These are phyloP conservation scores for Drosophila kurseongensis DNA, from an alignment of 1,140 invertebrate species.

Conservation along the genomic window DNA sequence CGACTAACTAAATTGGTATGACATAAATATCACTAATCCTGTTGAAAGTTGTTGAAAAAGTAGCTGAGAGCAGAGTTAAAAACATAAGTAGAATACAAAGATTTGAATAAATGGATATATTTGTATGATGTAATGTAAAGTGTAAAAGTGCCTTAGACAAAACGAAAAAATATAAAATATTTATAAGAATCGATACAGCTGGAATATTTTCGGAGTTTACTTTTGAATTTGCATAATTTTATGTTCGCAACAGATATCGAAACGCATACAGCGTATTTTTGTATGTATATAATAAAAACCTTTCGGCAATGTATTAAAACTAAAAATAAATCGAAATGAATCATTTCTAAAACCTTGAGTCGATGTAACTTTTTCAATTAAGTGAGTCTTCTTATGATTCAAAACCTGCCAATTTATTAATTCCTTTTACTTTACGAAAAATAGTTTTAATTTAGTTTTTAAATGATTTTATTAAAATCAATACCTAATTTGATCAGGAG, in stretches of 20 bases:
- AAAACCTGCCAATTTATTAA: slow-evolving; percentile 72
- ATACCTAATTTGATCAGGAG: slow-evolving; percentile 19
- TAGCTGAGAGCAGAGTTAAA: slow-evolving; percentile 36
- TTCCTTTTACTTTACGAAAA: slow-evolving; percentile 25
- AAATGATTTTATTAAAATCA: slow-evolving; percentile 5
- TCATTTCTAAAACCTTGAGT: slow-evolving; percentile 29
- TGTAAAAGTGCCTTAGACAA: slow-evolving; percentile 80
- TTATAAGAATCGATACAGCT: slow-evolving; percentile 27
- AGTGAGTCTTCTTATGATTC: slow-evolving; percentile 72
- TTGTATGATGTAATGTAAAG: slow-evolving; percentile 57
- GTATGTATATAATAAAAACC: slow-evolving; percentile 56
- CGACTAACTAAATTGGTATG: slow-evolving; percentile 31
- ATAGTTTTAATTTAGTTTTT: slow-evolving; percentile 5
- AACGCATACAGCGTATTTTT: slow-evolving; percentile 55
- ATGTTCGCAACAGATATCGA: slow-evolving; percentile 1
- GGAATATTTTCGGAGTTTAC: slow-evolving; percentile 19
- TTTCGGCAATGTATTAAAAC: slow-evolving; percentile 32
- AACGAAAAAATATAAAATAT: slow-evolving; percentile 41
- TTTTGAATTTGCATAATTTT: slow-evolving; percentile 30
- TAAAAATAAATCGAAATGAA: slow-evolving; percentile 15
- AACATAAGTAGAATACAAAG: slow-evolving; percentile 39
- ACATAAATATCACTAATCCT: slow-evolving; percentile 48
- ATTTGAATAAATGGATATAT: slow-evolving; percentile 33
- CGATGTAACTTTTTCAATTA: slow-evolving; percentile 58
- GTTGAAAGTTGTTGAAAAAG: slow-evolving; percentile 46